Conservation (phyloP, 2,113 vertebrate genomes). For the Callithrix jacchus region DNA sequence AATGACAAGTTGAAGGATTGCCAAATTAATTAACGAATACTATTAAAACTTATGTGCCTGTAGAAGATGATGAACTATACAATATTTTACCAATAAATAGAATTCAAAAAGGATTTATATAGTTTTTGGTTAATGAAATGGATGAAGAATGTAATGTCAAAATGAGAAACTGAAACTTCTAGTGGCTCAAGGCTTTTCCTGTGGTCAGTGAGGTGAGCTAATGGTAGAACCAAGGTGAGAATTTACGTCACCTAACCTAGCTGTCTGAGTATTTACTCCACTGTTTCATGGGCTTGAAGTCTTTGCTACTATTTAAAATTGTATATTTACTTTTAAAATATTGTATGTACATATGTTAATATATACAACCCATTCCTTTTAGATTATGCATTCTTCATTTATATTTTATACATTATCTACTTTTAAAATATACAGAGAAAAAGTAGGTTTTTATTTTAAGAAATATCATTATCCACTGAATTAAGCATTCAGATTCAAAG, state of each 20-base stretch:
- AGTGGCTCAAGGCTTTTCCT: neutral
- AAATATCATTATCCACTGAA: neutral
- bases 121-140: neutral
- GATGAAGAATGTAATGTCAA: neutral
- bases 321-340: constrained; percentile 1
- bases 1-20: neutral
- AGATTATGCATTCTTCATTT: neutral
- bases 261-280: neutral
- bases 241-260: neutral
- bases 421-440: neutral
- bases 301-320: neutral
- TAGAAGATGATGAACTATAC: neutral
- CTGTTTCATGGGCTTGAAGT: neutral
- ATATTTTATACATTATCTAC: neutral
- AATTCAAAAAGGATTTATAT: neutral
- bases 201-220: neutral
- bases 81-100: neutral
- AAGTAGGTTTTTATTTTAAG: neutral
- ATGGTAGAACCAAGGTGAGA: neutral
- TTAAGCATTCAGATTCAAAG: neutral
- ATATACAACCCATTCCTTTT: neutral
- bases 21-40: constrained; percentile 17
- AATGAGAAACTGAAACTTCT: neutral
- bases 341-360: neutral
- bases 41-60: neutral